These are phyloP conservation scores for Diuraphis noxia DNA, from an alignment of 1,140 invertebrate species.

Conservation along the genomic window DNA sequence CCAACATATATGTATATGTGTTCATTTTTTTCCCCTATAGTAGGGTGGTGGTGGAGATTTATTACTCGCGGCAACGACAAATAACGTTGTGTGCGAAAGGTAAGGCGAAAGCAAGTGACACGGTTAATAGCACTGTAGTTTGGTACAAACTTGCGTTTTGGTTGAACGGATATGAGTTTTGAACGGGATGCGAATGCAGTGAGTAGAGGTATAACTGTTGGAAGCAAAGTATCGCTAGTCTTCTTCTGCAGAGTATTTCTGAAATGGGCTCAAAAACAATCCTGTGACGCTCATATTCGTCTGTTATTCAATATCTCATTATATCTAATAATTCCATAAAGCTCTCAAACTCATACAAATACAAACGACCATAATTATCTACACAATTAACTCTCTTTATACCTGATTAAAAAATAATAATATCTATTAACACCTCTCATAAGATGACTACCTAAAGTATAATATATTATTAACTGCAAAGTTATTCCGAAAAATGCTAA, in stretches of 20 bases:
- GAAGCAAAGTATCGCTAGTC: neutral
- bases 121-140: conserved; percentile 29
- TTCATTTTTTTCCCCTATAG: neutral
- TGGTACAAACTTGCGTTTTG: conserved; percentile 35
- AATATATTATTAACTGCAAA: too few species aligned
- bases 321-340: too few species aligned
- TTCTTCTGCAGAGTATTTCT: neutral
- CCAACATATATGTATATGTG: neutral
- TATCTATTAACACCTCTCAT: too few species aligned
- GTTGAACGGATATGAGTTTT: conserved; percentile 40
- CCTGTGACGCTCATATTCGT: neutral
- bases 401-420: too few species aligned
- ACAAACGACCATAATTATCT: too few species aligned
- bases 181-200: neutral
- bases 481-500: too few species aligned
- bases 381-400: too few species aligned
- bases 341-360: too few species aligned
- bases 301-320: too few species aligned
- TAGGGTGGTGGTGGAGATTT: conserved; percentile 32
- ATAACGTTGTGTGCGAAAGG: conserved; percentile 22
- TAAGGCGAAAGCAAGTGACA: conserved; percentile 29
- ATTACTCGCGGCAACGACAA: conserved; percentile 44
- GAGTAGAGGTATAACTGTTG: neutral
- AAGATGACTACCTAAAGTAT: too few species aligned
- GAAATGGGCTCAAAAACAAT: neutral